Evolutionary conservation across 2,113 vertebrate species (phyloP).

Genomic region (Brachirus orientalis): DNA sequence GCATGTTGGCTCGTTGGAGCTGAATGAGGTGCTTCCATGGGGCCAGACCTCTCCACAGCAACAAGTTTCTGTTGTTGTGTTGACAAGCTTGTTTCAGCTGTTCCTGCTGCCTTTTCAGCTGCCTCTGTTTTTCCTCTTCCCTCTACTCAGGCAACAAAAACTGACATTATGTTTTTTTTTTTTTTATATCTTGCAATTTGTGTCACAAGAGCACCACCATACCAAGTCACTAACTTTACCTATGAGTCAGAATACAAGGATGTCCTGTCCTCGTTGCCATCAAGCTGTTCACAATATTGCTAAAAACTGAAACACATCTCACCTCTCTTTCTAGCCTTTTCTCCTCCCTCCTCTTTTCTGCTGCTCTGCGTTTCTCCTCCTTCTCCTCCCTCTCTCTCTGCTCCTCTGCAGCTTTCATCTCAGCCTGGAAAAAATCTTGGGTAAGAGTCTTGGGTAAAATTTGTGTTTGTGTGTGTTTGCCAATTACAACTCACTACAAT

Average conservation of each 20-base stretch:
- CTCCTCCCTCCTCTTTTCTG: constrained; percentile 84
- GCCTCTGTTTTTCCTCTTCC: constrained; percentile 87
- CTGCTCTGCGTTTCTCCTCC: constrained; percentile 83
- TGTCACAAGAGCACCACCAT: not conserved
- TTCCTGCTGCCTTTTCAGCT: constrained; percentile 80
- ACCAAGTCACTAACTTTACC: not conserved
- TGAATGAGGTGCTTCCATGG: constrained; percentile 89
- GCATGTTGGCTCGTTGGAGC: constrained; percentile 73
- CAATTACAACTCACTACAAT: not conserved
- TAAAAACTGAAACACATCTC: constrained; percentile 32
- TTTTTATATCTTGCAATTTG: too few species aligned
- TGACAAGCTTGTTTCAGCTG: constrained; percentile 80
- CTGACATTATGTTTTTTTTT: not conserved
- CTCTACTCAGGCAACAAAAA: constrained; percentile 74
- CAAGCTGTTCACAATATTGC: not conserved
- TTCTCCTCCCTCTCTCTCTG: constrained; percentile 82
- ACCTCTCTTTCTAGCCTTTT: constrained; percentile 87
- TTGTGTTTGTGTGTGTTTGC: not conserved
- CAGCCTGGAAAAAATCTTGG: constrained; percentile 80
- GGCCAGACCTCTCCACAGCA: constrained; percentile 83
- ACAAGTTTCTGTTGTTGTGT: constrained; percentile 83
- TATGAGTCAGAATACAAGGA: too few species aligned
- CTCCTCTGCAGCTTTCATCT: constrained; percentile 87
- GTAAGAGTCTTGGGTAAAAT: constrained; percentile 7
- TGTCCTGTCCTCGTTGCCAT: not conserved